These are phyloP conservation scores for Odontocerum albicorne DNA, from an alignment of 2,888 invertebrate genomes.

Conservation along the genomic window DNA sequence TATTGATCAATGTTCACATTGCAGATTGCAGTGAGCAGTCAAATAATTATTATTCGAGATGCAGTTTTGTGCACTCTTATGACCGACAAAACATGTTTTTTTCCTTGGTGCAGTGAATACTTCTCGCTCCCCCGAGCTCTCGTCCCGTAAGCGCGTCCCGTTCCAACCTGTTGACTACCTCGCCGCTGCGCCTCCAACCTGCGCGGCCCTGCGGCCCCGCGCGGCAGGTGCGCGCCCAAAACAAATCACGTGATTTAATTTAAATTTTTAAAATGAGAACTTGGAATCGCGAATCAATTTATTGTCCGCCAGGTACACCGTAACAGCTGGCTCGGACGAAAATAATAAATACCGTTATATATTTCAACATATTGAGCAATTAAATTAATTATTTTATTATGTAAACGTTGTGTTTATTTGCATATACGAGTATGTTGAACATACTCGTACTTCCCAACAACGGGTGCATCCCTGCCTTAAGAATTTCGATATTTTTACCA, in stretches of 20 bases:
- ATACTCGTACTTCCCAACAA: no score
- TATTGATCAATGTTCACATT: no score
- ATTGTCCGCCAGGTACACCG: neutral
- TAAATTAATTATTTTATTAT: neutral
- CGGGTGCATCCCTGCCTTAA: no score
- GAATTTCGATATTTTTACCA: no score
- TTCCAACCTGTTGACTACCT: constrained; percentile 5
- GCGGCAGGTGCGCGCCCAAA: no score
- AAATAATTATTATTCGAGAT: constrained; percentile 21
- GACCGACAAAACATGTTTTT: constrained; percentile 6
- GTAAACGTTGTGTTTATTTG: no score
- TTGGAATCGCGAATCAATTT: constrained; percentile 8
- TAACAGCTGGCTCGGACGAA: neutral
- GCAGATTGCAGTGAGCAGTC: neutral
- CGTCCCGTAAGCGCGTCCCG: neutral
- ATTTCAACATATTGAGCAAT: no score
- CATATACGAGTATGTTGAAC: no score
- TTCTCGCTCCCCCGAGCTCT: constrained; percentile 1
- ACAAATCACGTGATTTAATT: neutral
- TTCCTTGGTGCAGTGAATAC: neutral
- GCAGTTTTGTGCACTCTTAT: constrained; percentile 26
- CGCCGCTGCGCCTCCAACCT: constrained; percentile 3
- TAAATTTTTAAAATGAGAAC: constrained; percentile 12
- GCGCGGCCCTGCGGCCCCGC: no score
- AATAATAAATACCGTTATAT: neutral